phyloP scores from a whole-genome alignment of 2,797 vertebrate genomes.

The Pyrocephalus nanus region DNA sequence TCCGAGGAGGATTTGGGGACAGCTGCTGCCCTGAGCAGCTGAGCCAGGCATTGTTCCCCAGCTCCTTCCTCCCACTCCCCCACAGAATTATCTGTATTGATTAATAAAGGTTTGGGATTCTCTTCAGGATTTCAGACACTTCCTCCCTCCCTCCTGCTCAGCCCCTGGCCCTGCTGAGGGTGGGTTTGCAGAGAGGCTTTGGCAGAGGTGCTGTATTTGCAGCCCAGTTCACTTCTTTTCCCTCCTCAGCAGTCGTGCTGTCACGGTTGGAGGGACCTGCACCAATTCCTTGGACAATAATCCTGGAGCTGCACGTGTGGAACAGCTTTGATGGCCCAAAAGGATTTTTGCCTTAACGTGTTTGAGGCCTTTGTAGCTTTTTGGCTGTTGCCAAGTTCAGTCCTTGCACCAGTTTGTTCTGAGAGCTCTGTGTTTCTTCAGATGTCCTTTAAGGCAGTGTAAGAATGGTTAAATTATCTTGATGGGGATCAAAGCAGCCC shows the following conservation, averaged over 20 bases:
- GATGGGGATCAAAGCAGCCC: neutral
- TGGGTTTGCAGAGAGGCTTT: neutral
- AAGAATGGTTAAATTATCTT: neutral
- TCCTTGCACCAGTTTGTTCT: neutral
- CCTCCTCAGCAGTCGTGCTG: neutral
- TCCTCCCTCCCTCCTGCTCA: neutral
- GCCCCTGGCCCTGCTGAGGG: neutral
- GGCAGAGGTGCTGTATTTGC: neutral
- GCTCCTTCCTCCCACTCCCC: neutral
- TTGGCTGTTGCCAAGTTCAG: neutral
- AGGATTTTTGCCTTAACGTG: neutral
- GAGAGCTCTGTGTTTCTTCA: neutral
- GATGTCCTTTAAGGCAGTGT: neutral
- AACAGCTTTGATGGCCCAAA: neutral
- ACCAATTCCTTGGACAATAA: neutral
- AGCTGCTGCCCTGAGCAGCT: constrained; percentile 65
- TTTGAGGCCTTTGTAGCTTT: neutral
- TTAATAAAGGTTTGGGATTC: neutral
- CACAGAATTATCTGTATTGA: neutral
- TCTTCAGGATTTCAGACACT: neutral
- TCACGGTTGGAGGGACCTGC: neutral
- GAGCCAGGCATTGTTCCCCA: constrained; percentile 18
- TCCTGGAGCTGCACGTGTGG: neutral
- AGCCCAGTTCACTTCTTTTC: neutral
- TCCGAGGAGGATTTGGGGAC: constrained; percentile 28